phyloP scores from a whole-genome alignment of 2,113 vertebrate genomes.

The Illadopsis cleaveri region DNA sequence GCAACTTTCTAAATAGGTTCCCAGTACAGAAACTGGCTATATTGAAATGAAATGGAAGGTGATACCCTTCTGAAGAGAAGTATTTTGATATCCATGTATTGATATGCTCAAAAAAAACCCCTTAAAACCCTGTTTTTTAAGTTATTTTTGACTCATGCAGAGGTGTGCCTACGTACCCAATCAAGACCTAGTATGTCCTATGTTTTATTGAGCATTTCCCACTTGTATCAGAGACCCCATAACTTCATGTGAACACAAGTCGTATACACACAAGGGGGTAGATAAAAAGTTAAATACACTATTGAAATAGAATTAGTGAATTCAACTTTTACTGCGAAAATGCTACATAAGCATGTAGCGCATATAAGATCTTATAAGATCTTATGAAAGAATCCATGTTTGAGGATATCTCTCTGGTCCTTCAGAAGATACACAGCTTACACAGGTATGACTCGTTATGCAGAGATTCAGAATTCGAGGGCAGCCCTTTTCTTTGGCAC shows the following conservation, averaged over 20 bases:
- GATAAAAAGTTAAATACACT: neutral
- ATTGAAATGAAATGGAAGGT: neutral
- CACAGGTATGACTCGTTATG: neutral
- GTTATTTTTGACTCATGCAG: neutral
- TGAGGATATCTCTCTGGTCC: neutral
- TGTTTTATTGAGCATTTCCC: neutral
- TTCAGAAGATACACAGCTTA: neutral
- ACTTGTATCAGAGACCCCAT: neutral
- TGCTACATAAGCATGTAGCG: neutral
- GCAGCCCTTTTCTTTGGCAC: neutral
- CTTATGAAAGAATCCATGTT: neutral
- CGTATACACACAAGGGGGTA: fast-evolving
- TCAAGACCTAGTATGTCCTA: neutral
- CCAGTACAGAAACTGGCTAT: neutral
- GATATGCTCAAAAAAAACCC: neutral
- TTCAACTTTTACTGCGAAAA: neutral
- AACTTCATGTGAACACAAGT: neutral
- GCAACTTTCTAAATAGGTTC: neutral
- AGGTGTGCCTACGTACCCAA: neutral
- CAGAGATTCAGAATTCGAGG: neutral
- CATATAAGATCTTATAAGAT: neutral
- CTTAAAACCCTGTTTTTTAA: neutral
- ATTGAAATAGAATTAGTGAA: neutral
- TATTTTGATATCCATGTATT: neutral
- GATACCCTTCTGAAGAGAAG: neutral